These are phyloP conservation scores for Sapajus apella DNA, from an alignment of 2,113 vertebrate genomes.

Conservation along the genomic window DNA sequence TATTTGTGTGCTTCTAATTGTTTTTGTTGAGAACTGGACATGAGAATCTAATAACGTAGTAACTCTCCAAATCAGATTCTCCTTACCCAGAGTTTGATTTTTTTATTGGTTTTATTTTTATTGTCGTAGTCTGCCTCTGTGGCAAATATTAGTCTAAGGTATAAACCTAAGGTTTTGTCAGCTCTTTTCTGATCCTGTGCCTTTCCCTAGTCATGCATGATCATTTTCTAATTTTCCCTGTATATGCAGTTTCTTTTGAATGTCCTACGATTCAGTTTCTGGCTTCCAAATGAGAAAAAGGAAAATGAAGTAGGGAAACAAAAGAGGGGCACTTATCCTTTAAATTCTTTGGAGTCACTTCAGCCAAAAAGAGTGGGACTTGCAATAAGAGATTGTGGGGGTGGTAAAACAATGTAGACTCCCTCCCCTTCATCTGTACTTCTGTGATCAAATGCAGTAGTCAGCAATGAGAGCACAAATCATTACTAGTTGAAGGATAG, in stretches of 20 bases:
- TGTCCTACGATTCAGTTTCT: neutral
- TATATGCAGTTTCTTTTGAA: neutral
- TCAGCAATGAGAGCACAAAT: neutral
- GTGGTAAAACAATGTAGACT: neutral
- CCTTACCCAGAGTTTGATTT: neutral
- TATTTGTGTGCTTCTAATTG: neutral
- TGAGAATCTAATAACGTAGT: neutral
- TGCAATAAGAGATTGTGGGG: neutral
- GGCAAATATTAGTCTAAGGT: neutral
- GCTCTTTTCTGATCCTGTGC: neutral
- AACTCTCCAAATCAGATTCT: neutral
- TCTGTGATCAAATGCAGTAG: neutral
- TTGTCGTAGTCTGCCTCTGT: neutral
- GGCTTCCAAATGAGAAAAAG: neutral
- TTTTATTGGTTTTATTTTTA: neutral
- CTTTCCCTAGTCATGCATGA: neutral
- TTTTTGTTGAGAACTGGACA: neutral
- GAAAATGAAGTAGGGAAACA: neutral
- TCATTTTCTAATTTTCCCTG: neutral
- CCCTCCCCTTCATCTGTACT: neutral
- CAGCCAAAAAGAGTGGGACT: neutral
- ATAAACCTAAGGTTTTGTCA: neutral
- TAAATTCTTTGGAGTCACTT: neutral
- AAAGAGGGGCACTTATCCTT: neutral
- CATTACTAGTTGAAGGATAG: no score